phyloP scores from a whole-genome alignment of 1,140 invertebrate species.

The Varroa destructor region DNA sequence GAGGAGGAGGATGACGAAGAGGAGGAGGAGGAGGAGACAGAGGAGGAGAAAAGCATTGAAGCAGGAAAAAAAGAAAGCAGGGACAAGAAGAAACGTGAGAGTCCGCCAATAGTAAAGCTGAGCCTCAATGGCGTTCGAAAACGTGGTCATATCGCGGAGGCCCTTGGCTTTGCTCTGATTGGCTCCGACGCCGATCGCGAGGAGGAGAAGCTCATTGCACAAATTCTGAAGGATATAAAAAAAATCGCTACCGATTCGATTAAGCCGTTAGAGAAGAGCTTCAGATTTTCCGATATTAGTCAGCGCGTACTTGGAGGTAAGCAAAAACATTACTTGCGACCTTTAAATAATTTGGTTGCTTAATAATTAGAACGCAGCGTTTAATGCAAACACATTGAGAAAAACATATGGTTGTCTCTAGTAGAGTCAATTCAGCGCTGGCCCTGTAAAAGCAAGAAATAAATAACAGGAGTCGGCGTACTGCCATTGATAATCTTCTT shows the following conservation, averaged over 20 bases:
- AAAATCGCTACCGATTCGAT: constrained; percentile 72
- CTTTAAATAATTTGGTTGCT: background rate
- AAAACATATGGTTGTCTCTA: constrained; percentile 20
- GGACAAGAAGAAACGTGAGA: constrained; percentile 32
- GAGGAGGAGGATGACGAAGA: constrained; percentile 28
- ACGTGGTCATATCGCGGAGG: constrained; percentile 61
- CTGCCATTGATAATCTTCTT: too few species aligned
- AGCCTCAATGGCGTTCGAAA: constrained; percentile 43
- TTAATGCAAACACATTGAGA: background rate
- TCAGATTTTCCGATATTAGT: constrained; percentile 80
- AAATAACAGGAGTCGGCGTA: background rate
- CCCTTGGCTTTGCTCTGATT: constrained; percentile 56
- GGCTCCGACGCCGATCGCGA: constrained; percentile 48
- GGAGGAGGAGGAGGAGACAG: background rate
- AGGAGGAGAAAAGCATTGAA: constrained; percentile 24
- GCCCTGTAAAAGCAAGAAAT: background rate
- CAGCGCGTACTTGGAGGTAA: constrained; percentile 48
- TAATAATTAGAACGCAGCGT: background rate
- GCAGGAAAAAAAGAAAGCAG: constrained; percentile 28
- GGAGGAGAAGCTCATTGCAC: constrained; percentile 51
- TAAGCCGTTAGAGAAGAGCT: constrained; percentile 71
- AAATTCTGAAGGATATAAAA: constrained; percentile 68
- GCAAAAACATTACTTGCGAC: background rate
- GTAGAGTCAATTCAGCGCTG: background rate
- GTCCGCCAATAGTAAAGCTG: background rate